These are phyloP conservation scores for Sebastes minor DNA, from an alignment of 2,797 vertebrate species.

Conservation along the genomic window DNA sequence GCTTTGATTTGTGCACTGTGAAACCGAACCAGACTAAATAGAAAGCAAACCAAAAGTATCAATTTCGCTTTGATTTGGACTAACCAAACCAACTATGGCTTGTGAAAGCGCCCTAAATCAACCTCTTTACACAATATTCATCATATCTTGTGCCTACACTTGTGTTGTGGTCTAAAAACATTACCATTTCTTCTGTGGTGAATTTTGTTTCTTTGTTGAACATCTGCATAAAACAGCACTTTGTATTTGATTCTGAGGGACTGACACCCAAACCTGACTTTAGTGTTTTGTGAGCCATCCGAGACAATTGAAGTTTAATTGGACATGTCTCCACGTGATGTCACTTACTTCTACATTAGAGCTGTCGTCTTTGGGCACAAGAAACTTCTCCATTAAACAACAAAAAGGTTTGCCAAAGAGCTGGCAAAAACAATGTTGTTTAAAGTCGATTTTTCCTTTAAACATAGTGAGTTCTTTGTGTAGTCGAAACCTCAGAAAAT, in stretches of 20 bases:
- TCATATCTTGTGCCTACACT: neutral
- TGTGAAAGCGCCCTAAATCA: neutral
- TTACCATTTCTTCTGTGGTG: neutral
- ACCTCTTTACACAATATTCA: neutral
- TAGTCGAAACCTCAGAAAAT: slow-evolving; percentile 55
- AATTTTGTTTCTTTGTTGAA: neutral
- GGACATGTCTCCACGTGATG: neutral
- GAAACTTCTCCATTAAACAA: slow-evolving; percentile 3
- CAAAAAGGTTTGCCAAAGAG: slow-evolving; percentile 1
- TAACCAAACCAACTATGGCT: neutral
- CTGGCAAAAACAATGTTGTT: neutral
- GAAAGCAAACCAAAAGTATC: neutral
- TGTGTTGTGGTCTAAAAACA: neutral
- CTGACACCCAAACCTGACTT: neutral
- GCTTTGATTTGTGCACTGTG: neutral
- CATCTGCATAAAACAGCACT: neutral
- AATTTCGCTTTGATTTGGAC: neutral
- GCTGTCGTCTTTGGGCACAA: neutral
- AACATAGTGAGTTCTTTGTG: slow-evolving; percentile 29
- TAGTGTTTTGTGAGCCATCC: neutral
- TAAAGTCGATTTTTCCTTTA: slow-evolving; percentile 31
- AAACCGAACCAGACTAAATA: neutral
- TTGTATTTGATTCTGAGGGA: neutral
- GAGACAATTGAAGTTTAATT: neutral
- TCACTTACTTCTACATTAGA: neutral